Percentiles rank a stretch among this genome's conserved stretches.
Evolutionary conservation across 2,888 invertebrate species (phyloP).

Genomic region (Parapristionchus giblindavisi): DNA sequence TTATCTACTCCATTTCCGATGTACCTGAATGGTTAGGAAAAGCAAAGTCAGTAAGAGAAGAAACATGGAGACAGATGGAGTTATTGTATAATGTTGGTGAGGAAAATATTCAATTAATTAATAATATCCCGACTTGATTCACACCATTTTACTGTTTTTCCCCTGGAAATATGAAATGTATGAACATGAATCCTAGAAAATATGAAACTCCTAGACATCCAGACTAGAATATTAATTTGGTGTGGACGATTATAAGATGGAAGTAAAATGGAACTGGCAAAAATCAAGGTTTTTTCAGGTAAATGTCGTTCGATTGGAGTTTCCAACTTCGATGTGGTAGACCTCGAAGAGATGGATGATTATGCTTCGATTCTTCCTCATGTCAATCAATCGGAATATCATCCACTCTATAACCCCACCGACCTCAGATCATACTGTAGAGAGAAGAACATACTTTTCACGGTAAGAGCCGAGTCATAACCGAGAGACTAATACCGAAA

Average conservation of each 20-base stretch:
- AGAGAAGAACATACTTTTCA: conserved; percentile 68
- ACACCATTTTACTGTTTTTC: too few relatives aligned
- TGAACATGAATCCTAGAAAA: too few relatives aligned
- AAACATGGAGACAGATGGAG: conserved; percentile 71
- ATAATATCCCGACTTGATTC: too few relatives aligned
- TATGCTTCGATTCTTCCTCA: conserved; percentile 68
- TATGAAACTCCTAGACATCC: too few relatives aligned
- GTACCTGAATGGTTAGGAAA: conserved; percentile 65
- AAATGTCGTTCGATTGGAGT: conserved; percentile 70
- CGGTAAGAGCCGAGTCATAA: too few relatives aligned
- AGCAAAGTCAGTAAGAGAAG: conserved; percentile 57
- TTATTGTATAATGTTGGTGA: conserved; percentile 69
- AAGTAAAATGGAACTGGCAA: too few relatives aligned
- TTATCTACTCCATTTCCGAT: conserved; percentile 70
- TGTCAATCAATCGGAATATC: conserved; percentile 71
- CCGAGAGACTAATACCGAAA: too few relatives aligned
- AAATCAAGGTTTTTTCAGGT: too few relatives aligned
- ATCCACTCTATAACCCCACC: conserved; percentile 70
- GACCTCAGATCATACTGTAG: conserved; percentile 67
- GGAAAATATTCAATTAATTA: too few relatives aligned
- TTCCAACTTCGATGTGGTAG: conserved; percentile 69
- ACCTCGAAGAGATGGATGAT: conserved; percentile 68
- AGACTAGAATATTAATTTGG: too few relatives aligned
- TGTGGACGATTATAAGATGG: too few relatives aligned
- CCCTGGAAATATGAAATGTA: too few relatives aligned